Percentiles rank a stretch among this genome's conserved stretches.
Evolutionary conservation across 1,140 invertebrate genomes (phyloP).

Genomic region (Bombus picipes): DNA sequence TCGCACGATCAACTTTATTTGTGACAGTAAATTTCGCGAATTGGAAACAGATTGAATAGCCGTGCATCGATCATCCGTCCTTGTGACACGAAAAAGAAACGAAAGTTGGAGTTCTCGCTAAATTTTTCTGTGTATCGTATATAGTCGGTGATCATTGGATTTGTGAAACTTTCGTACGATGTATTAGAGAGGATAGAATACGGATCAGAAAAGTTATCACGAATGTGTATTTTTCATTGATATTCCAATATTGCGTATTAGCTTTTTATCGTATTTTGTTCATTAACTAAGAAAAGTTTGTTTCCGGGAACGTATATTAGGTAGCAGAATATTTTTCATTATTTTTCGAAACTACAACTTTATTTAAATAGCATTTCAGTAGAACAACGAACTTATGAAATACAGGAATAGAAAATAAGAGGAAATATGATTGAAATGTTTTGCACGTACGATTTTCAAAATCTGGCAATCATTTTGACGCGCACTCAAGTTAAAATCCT

Average conservation of each 20-base stretch:
- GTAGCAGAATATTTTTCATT: too few species aligned
- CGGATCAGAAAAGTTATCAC: too few species aligned
- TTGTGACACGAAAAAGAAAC: neutral
- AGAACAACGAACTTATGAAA: neutral
- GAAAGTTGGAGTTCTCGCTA: neutral
- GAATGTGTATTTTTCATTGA: too few species aligned
- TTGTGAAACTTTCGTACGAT: too few species aligned
- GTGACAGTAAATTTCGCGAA: neutral
- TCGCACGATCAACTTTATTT: neutral
- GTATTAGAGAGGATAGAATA: too few species aligned
- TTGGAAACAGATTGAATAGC: slow-evolving; percentile 17
- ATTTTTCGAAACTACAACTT: neutral
- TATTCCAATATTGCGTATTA: too few species aligned
- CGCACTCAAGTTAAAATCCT: neutral
- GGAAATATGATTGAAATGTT: neutral
- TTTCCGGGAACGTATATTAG: neutral
- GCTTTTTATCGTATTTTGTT: too few species aligned
- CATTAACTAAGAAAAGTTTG: neutral
- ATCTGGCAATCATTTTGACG: neutral
- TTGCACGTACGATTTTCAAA: neutral
- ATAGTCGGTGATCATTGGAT: neutral
- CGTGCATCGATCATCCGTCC: neutral
- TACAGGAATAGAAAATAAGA: neutral
- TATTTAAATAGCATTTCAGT: neutral
- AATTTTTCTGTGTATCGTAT: neutral